Evolutionary conservation across 1,140 invertebrate species (phyloP).

Genomic region (Neodiprion lecontei): DNA sequence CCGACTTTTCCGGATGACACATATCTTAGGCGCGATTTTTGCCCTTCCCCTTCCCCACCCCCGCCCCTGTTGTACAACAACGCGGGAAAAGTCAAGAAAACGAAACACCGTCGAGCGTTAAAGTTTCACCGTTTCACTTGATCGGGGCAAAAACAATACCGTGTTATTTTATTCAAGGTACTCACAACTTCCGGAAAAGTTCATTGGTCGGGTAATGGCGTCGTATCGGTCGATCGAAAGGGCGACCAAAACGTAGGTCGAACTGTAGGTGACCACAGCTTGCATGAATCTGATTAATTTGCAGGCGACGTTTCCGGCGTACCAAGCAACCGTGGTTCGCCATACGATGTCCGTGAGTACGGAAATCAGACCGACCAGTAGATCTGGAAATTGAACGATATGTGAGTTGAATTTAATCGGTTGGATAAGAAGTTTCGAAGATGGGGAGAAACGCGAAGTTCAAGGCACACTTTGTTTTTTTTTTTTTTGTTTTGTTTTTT

Average conservation of each 20-base stretch:
- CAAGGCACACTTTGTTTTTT: no score
- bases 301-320: conserved; percentile 87
- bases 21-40: no score
- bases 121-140: no score
- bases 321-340: conserved; percentile 85
- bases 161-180: conserved; percentile 42
- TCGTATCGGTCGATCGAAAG: conserved; percentile 94
- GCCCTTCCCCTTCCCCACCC: no score
- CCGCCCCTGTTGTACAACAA: no score
- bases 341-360: conserved; percentile 89
- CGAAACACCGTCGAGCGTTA: no score
- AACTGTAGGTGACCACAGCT: conserved; percentile 89
- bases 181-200: conserved; percentile 93
- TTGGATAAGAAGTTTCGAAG: no score
- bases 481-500: no score
- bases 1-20: no score
- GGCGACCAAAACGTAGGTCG: conserved; percentile 93
- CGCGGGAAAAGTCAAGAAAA: no score
- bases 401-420: conserved; percentile 4
- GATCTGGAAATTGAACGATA: conserved; percentile 70
- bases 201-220: conserved; percentile 94
- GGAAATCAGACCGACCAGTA: conserved; percentile 84
- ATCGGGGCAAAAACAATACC: no score
- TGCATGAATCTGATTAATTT: conserved; percentile 86
- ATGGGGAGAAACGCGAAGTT: no score